Base-by-base conservation (phyloP, 2,888 invertebrate genomes). In the Cantharis rustica region DNA sequence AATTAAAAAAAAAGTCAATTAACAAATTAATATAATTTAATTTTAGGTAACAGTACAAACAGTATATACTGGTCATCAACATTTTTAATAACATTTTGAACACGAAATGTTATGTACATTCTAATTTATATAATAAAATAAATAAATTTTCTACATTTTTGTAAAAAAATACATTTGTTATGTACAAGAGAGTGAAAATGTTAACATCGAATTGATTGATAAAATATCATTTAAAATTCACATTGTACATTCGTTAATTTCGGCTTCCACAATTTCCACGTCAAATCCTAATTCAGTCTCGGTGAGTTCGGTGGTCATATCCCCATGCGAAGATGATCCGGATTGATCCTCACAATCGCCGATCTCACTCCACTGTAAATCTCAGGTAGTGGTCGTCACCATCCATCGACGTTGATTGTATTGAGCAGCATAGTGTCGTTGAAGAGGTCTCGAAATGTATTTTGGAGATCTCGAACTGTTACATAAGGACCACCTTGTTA, bases 301-400 rank as follows among this genome's bases (percentile, higher is more conserved):
- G 72, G 82, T 83, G 75, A 83, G 79, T 80, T 82, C 83, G 23
- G 81, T 78, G 71, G 75, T 74, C 16, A 78, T 75, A 63, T 81
- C 81, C 16, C 75, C 80, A 31, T 69, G 68, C 9, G 76, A 75
- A 11, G 77, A 77, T 31, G 76, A 76, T 15, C 68, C 73, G 17
- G 73, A 64, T n/a, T 79, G 72, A 62, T 75, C 76, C 26, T 79
- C 79, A 13, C 16, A 63, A 16, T 73, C 73, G 16, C 76, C 68
- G 75, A 79, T 77, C 70, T 79, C 81, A 79, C 79, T 71, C 68
- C 79, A 77, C 68, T 75, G 78, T 64, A 79, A 79, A 69, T 75
- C 83, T 88, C 87, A 88, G 83, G 87, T 87, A 80, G 86, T 79
- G 72, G 87, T 86, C 11, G 86, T 86, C 26, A 87, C 86, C 68